These are phyloP conservation scores for Nemurella pictetii DNA, from an alignment of 2,888 invertebrate species.

Conservation along the genomic window DNA sequence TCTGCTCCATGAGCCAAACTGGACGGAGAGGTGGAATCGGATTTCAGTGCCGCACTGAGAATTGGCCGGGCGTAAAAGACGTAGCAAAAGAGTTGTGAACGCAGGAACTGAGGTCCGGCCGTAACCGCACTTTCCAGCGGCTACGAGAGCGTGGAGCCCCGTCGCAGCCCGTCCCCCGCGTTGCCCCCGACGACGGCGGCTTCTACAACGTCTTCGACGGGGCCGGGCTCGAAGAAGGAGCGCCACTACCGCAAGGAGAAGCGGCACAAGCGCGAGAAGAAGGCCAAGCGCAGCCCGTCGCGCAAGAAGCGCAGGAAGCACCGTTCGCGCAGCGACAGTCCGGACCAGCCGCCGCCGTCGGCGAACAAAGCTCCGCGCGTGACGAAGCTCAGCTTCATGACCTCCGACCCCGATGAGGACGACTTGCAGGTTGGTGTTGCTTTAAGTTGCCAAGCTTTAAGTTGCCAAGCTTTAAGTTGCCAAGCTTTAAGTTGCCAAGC, in stretches of 20 bases:
- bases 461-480: too few species aligned
- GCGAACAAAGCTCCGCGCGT: not conserved
- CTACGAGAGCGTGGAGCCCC: not conserved
- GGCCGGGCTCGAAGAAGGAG: slow-evolving; percentile 25
- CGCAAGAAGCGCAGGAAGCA: slow-evolving; percentile 48
- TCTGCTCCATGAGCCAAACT: too few species aligned
- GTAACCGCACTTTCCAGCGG: slow-evolving; percentile 39
- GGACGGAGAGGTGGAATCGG: too few species aligned
- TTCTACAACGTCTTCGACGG: slow-evolving; percentile 36
- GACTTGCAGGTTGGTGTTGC: too few species aligned
- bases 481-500: too few species aligned
- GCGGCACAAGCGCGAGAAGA: slow-evolving; percentile 62
- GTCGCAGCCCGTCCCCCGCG: slow-evolving; percentile 45
- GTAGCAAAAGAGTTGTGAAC: too few species aligned
- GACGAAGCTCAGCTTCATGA: not conserved
- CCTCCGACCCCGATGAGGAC: not conserved
- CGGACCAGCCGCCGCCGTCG: slow-evolving; percentile 25
- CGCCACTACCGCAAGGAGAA: slow-evolving; percentile 49
- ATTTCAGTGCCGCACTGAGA: too few species aligned
- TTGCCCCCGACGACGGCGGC: slow-evolving; percentile 33
- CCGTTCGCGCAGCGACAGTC: slow-evolving; percentile 67
- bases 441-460: too few species aligned
- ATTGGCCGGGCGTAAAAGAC: too few species aligned
- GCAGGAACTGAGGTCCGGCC: too few species aligned
- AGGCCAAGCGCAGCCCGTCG: slow-evolving; percentile 59